Conservation (phyloP, 2,888 invertebrate species). For the Tiphia femorata region DNA sequence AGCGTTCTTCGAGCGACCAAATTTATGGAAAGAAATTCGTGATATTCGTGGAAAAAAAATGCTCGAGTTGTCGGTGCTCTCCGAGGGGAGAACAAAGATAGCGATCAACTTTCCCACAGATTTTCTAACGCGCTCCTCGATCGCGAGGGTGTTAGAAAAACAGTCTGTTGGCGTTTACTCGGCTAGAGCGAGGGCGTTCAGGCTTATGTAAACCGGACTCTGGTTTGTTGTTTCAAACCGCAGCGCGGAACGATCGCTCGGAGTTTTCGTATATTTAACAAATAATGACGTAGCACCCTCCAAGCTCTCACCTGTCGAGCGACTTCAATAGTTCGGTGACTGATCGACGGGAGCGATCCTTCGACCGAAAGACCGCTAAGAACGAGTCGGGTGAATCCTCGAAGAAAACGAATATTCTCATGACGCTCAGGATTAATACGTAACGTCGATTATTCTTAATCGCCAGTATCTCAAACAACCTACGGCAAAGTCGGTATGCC, state of each 20-base stretch:
- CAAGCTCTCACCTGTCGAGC: constrained; percentile 16
- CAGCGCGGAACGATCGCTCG: constrained; percentile 35
- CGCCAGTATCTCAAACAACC: too few species aligned
- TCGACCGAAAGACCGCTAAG: too few species aligned
- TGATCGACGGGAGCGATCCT: constrained; percentile 13
- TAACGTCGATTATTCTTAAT: too few species aligned
- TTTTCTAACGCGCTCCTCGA: too few species aligned
- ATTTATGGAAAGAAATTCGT: not conserved
- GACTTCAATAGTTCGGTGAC: constrained; percentile 12
- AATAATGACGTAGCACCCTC: constrained; percentile 47
- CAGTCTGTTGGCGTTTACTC: constrained; percentile 31
- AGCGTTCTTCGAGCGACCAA: not conserved
- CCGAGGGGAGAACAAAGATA: not conserved
- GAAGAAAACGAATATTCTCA: too few species aligned
- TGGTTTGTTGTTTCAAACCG: constrained; percentile 53
- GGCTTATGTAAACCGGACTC: constrained; percentile 44
- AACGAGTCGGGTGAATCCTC: too few species aligned
- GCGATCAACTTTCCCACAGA: constrained; percentile 18
- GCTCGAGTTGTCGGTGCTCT: too few species aligned
- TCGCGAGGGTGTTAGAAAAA: constrained; percentile 38
- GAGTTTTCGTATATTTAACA: constrained; percentile 55
- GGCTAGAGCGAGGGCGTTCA: constrained; percentile 8
- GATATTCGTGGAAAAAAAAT: too few species aligned
- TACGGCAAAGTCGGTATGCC: too few species aligned
- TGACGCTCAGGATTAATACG: too few species aligned